Evolutionary conservation across 2,888 invertebrate genomes (phyloP).

Genomic region (Agonopterix heracliana): DNA sequence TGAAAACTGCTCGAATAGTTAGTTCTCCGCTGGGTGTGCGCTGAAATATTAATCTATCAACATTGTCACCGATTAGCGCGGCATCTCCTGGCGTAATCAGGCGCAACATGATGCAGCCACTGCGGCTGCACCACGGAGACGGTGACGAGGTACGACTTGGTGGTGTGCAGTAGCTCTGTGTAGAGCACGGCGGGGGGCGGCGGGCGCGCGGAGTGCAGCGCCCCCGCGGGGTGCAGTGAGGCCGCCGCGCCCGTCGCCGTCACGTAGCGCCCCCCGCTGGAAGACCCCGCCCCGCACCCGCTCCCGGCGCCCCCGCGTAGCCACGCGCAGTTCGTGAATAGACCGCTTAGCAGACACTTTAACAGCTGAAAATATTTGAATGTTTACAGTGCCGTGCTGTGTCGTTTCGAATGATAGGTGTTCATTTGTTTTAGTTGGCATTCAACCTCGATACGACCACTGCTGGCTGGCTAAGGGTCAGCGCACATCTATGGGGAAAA

Average conservation of each 20-base stretch:
- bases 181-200: constrained; percentile 85
- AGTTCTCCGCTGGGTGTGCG: too few species aligned
- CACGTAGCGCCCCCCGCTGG: constrained; percentile 61
- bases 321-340: constrained; percentile 92
- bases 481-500: too few species aligned
- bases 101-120: constrained; percentile 79
- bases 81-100: constrained; percentile 53
- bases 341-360: constrained; percentile 87
- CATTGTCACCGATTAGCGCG: constrained; percentile 48
- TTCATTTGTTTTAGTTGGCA: too few species aligned
- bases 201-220: constrained; percentile 76
- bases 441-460: too few species aligned
- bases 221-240: constrained; percentile 89
- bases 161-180: constrained; percentile 91
- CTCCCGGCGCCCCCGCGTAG: constrained; percentile 77
- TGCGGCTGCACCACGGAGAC: constrained; percentile 86
- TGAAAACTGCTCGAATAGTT: too few species aligned
- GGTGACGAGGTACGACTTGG: constrained; percentile 86
- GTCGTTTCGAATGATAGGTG: too few species aligned
- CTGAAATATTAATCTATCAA: not conserved
- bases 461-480: too few species aligned
- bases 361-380: constrained; percentile 55
- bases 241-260: constrained; percentile 69
- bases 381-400: not conserved
- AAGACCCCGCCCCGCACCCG: constrained; percentile 51